Percentiles rank a stretch among this genome's conserved stretches.
These are phyloP conservation scores for Plusia festucae DNA, from an alignment of 2,888 invertebrate genomes.

Conservation along the genomic window DNA sequence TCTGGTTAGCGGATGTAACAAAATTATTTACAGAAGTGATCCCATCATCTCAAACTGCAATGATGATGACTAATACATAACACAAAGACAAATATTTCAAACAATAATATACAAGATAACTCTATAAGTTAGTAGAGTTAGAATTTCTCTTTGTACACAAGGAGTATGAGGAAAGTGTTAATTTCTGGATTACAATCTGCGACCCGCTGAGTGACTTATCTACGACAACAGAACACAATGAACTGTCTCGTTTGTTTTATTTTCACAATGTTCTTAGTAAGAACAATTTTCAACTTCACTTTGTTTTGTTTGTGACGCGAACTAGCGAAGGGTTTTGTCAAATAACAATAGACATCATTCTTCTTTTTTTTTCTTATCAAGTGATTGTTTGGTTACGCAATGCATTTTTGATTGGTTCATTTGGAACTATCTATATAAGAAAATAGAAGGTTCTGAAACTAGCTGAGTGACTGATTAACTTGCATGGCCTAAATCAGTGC, in stretches of 20 bases:
- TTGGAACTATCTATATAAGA: neutral
- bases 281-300: slow-evolving; percentile 40
- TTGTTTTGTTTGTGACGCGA: slow-evolving; percentile 41
- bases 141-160: slow-evolving; percentile 20
- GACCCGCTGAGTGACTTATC: slow-evolving; percentile 58
- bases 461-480: no score
- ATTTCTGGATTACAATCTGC: slow-evolving; percentile 50
- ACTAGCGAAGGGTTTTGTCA: slow-evolving; percentile 28
- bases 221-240: slow-evolving; percentile 51
- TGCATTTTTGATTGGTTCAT: neutral
- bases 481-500: no score
- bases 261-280: slow-evolving; percentile 34
- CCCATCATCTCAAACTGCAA: no score
- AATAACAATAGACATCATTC: neutral
- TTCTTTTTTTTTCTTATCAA: neutral
- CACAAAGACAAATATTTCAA: no score
- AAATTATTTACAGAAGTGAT: no score
- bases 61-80: neutral
- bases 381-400: neutral
- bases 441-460: neutral
- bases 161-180: slow-evolving; percentile 49
- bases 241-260: slow-evolving; percentile 44
- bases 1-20: no score
- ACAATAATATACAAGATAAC: no score
- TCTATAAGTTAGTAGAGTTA: slow-evolving; percentile 1